A percentile compares a stretch with the other conserved stretches of the same genome.
Evolutionary conservation across 2,797 vertebrate species (phyloP).

Genomic region (Arrhamphus sclerolepis): DNA sequence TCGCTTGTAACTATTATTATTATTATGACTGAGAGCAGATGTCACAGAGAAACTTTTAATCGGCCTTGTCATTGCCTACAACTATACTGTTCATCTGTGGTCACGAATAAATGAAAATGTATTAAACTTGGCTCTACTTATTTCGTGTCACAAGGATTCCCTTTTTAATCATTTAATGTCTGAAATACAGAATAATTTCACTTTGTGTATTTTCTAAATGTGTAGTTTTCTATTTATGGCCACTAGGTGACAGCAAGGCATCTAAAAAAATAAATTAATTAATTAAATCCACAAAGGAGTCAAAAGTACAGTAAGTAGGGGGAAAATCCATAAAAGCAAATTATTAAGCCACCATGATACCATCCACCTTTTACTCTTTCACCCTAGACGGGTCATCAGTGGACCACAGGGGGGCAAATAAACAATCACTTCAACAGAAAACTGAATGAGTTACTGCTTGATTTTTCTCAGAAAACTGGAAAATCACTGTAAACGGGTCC

Average conservation of each 20-base stretch:
- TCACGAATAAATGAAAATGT: conserved; percentile 74
- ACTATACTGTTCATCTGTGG: conserved; percentile 75
- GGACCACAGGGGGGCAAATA: no score
- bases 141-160: neutral
- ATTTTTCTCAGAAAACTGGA: no score
- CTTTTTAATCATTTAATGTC: no score
- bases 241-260: conserved; percentile 68
- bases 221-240: conserved; percentile 9
- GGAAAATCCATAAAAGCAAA: neutral
- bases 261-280: conserved; percentile 6
- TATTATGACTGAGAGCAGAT: conserved; percentile 74
- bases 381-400: no score
- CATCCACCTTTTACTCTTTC: neutral
- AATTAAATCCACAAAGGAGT: neutral
- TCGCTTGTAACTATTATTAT: conserved; percentile 78
- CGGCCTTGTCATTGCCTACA: conserved; percentile 74
- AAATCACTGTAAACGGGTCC: no score
- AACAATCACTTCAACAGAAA: no score
- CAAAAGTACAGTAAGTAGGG: neutral
- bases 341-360: neutral
- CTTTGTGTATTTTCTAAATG: neutral
- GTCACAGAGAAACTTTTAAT: conserved; percentile 67
- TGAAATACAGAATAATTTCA: neutral
- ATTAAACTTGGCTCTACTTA: conserved; percentile 30
- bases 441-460: no score